Conservation (phyloP, 2,113 vertebrate species). For the Cacatua alba region DNA sequence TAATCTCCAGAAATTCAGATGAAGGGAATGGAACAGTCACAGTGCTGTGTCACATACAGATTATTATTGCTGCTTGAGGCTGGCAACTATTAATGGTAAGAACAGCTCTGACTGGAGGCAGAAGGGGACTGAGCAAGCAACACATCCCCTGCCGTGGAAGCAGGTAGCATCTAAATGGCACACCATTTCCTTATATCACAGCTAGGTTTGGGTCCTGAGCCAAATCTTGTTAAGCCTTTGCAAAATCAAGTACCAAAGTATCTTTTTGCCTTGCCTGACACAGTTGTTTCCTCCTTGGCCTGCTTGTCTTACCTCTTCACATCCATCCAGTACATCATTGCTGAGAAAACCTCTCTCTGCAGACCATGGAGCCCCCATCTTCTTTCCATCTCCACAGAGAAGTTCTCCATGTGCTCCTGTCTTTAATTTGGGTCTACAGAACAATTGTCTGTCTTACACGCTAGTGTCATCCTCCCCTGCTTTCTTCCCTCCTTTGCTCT, state of each 20-base stretch:
- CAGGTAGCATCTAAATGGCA: background rate
- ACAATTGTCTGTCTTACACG: background rate
- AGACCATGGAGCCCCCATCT: background rate
- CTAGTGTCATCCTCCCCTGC: background rate
- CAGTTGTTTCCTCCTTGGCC: background rate
- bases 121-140: background rate
- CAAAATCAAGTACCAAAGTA: background rate
- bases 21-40: background rate
- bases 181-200: background rate
- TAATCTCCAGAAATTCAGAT: background rate
- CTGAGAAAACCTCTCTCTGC: background rate
- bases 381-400: background rate
- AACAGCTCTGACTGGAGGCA: background rate
- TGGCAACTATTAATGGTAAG: background rate
- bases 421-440: background rate
- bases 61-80: background rate
- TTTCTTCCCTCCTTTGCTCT: background rate
- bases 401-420: background rate
- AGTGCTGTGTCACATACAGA: background rate
- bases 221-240: background rate
- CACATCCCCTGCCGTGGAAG: background rate
- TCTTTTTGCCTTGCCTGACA: background rate
- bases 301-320: background rate
- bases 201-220: background rate
- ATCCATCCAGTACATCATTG: background rate